A percentile compares a stretch with the other conserved stretches of the same genome.
Conservation (phyloP, 2,797 vertebrate genomes). For the Lerista edwardsae region DNA sequence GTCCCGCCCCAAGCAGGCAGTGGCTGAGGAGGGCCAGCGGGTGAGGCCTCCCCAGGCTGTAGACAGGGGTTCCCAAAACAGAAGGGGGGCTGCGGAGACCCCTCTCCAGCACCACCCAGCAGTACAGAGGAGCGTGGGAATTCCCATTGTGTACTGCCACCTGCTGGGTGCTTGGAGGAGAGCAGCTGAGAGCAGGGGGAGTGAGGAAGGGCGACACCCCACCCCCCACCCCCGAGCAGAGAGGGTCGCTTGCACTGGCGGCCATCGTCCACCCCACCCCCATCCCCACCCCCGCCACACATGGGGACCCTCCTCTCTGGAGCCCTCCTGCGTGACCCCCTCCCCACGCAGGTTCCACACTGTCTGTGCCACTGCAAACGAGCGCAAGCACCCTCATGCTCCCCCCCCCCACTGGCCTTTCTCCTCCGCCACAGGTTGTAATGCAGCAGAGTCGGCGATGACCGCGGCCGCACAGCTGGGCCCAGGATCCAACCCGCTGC, state of each 20-base stretch:
- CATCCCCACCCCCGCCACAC: too few species aligned
- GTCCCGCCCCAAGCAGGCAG: too few species aligned
- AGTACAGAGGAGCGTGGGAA: neutral
- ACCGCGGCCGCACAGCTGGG: conserved; percentile 82
- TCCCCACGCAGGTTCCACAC: too few species aligned
- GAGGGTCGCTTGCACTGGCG: too few species aligned
- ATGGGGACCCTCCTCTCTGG: too few species aligned
- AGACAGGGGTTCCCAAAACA: neutral
- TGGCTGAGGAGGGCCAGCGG: neutral
- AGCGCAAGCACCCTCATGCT: too few species aligned
- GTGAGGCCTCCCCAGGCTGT: neutral
- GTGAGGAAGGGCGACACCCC: neutral
- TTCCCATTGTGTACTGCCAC: conserved; percentile 60
- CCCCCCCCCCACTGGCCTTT: neutral
- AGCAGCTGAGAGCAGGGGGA: neutral
- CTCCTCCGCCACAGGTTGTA: conserved; percentile 72
- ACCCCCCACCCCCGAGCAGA: neutral
- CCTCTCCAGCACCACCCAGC: fast-evolving
- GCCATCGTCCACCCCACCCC: neutral
- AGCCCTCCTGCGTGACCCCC: too few species aligned
- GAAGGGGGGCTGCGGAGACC: neutral
- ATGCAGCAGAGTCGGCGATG: conserved; percentile 87
- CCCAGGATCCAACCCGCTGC: conserved; percentile 82
- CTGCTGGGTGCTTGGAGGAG: conserved; percentile 55
- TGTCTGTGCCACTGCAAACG: too few species aligned